Conservation (phyloP, 2,797 vertebrate species). For the Nannoperca australis region DNA sequence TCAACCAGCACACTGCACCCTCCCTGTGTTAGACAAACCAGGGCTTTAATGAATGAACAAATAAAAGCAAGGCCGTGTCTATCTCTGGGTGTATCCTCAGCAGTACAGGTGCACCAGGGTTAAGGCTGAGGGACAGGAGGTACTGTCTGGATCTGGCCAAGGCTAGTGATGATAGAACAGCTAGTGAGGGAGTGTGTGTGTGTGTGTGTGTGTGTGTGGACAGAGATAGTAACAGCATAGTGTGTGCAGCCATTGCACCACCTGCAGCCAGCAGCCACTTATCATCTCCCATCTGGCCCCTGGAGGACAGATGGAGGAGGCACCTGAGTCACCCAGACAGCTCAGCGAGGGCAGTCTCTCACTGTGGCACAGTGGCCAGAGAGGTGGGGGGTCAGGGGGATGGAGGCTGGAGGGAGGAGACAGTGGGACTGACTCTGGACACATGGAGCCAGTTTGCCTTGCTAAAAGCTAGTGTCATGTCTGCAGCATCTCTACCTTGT, state of each 20-base stretch:
- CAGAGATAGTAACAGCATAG: slow-evolving; percentile 40
- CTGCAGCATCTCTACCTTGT: slow-evolving; percentile 77
- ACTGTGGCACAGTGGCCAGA: slow-evolving; percentile 18
- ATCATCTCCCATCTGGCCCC: slow-evolving; percentile 67
- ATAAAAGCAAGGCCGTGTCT: slow-evolving; percentile 57
- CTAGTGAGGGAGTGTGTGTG: slow-evolving; percentile 22
- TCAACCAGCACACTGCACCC: slow-evolving; percentile 32
- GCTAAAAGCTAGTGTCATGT: slow-evolving; percentile 77
- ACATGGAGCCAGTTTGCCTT: slow-evolving; percentile 79
- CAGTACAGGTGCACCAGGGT: slow-evolving; percentile 68
- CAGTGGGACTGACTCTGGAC: slow-evolving; percentile 57
- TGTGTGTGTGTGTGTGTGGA: slow-evolving; percentile 25
- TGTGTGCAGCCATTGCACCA: slow-evolving; percentile 57
- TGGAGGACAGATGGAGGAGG: slow-evolving; percentile 59
- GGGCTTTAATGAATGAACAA: slow-evolving; percentile 62
- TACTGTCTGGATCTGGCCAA: slow-evolving; percentile 43
- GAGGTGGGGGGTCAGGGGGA: slow-evolving; percentile 15
- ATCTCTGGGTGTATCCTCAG: slow-evolving; percentile 35
- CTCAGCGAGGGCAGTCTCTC: slow-evolving; percentile 35
- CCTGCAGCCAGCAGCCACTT: slow-evolving; percentile 67
- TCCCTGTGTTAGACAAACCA: slow-evolving; percentile 27
- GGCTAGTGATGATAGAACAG: slow-evolving; percentile 61
- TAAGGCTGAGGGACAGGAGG: slow-evolving; percentile 37
- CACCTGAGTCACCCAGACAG: slow-evolving; percentile 64
- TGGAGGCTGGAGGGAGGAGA: slow-evolving; percentile 21